Evolutionary conservation across 53 echinoderm and acorn worm genomes (phyloP), one percentile per base, ranked within the genome.

Genomic region (Holothuria leucospilota): DNA sequence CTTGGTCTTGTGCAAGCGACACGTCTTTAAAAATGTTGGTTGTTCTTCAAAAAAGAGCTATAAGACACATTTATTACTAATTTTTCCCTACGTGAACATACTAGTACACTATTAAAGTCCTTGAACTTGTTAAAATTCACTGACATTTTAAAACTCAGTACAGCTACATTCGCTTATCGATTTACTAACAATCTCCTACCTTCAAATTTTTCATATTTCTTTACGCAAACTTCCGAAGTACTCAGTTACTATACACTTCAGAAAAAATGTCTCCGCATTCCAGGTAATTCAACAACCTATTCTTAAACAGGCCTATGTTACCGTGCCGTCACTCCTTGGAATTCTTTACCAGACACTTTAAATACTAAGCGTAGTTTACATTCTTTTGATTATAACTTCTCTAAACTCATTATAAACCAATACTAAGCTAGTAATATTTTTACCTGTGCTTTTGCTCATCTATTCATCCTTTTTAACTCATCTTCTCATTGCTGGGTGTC

Each of bases 61-160:
- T 68, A 28, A 68, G 8, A 68, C 69, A 68, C n/a, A n/a, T n/a
- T n/a, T 0, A 68, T 68, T 68, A 68, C 68, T 24, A 68, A 68
- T 68, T 68, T 34, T 68, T 5, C 69, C 34, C 69, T 13, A n/a
- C 69, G 8, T 68, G 69, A 26, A 1, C n/a, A 68, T 34, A 68
- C 27, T 34, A 68, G 69, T 68, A 34, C 27, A 23, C 27, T 8
- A 24, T 68, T 68, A 0, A 68, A 28, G 69, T 68, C 69, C 7
- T 26, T 68, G 13, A 68, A 68, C 24, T 34, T 34, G 67, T 67
- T 67, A 27, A 68, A 68, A 68, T 68, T 68, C 26, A 67, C 13
- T 25, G 24, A 20, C 26, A n/a, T 25, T 6, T n/a, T 30, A 68
- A n/a, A 68, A 14, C 29, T 20, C 15, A 15, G 23, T 25, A 68